Conservation (phyloP, 2,113 vertebrate species). For the Calonectris borealis region DNA sequence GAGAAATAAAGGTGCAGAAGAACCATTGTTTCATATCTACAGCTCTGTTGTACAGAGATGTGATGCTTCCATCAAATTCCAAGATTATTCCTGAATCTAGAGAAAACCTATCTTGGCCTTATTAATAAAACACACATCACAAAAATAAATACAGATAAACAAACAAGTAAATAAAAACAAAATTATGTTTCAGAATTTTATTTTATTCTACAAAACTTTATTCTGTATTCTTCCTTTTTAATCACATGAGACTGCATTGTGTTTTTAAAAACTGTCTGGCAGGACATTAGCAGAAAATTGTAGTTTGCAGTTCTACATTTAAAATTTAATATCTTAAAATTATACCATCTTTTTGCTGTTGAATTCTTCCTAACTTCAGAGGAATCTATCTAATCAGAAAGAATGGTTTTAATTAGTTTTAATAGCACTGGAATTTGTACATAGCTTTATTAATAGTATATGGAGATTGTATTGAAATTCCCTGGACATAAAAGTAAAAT, state of each 20-base stretch:
- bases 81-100: background rate
- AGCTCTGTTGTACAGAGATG: background rate
- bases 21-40: background rate
- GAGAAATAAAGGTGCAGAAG: background rate
- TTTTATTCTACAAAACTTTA: background rate
- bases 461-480: background rate
- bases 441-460: background rate
- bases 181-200: background rate
- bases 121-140: background rate
- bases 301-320: background rate
- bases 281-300: background rate
- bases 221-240: background rate
- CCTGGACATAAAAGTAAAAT: background rate
- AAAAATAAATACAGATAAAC: background rate
- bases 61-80: background rate
- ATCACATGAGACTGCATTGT: background rate
- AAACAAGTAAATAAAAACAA: background rate
- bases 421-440: background rate
- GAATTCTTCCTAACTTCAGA: background rate
- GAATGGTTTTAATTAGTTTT: conserved; percentile 28
- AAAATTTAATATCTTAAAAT: background rate
- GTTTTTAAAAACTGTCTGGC: background rate
- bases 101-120: background rate
- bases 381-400: background rate
- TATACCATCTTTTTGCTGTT: background rate